These are phyloP conservation scores for Lethenteron camtschaticum DNA, from an alignment of 2,113 vertebrate species.

Conservation along the genomic window DNA sequence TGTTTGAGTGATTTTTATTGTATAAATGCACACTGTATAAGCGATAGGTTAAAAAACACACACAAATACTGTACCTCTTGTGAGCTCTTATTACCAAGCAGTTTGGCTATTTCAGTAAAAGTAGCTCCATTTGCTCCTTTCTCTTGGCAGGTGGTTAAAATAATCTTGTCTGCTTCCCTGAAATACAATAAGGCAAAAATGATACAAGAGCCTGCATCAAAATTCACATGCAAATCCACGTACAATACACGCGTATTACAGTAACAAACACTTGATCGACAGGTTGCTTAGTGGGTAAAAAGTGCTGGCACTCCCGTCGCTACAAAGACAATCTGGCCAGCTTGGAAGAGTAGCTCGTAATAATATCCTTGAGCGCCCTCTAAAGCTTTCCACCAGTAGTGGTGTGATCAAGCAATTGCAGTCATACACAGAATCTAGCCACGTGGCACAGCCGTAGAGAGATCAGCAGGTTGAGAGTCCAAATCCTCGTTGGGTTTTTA, in stretches of 20 bases:
- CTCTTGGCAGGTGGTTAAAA: slow-evolving; percentile 1
- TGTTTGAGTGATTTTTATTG: background rate
- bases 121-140: background rate
- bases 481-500: too few species aligned
- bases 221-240: background rate
- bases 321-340: background rate
- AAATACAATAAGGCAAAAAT: background rate
- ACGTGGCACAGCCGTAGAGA: too few species aligned
- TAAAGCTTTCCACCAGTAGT: too few species aligned
- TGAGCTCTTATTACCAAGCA: background rate
- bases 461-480: too few species aligned
- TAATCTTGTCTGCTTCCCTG: slow-evolving; percentile 3
- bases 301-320: background rate
- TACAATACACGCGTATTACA: background rate
- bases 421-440: too few species aligned
- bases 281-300: background rate
- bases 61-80: background rate
- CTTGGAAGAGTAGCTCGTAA: too few species aligned
- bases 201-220: background rate
- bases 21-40: too few species aligned
- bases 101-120: background rate
- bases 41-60: too few species aligned
- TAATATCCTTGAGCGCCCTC: too few species aligned
- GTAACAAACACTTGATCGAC: background rate
- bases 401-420: too few species aligned